A percentile compares a stretch with the other conserved stretches of the same genome.
These are phyloP conservation scores for Boleophthalmus pectinirostris DNA, from an alignment of 2,113 vertebrate species.

Conservation along the genomic window DNA sequence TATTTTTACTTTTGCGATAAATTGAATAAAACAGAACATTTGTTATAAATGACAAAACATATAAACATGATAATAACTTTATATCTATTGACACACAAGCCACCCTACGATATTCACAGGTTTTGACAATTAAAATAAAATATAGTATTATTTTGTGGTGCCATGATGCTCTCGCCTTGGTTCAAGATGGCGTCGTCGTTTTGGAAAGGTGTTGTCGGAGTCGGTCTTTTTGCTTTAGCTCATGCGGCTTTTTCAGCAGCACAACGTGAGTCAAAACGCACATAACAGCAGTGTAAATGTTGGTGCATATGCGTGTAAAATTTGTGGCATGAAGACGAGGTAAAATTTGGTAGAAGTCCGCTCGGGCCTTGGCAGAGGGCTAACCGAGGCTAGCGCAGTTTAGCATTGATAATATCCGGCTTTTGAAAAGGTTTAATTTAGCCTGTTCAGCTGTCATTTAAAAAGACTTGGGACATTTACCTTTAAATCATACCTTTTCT, in stretches of 20 bases:
- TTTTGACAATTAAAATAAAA: not conserved
- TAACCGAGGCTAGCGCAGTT: constrained; percentile 39
- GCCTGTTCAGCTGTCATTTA: not conserved
- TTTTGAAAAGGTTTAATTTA: not conserved
- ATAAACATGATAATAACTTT: not conserved
- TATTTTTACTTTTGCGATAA: not conserved
- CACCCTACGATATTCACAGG: not conserved
- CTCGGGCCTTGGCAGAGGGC: constrained; percentile 40
- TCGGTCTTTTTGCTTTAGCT: constrained; percentile 92
- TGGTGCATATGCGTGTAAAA: rapidly evolving
- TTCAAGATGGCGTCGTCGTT: constrained; percentile 88
- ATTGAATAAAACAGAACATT: not conserved
- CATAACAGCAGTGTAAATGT: too few species aligned
- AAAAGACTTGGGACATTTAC: not conserved
- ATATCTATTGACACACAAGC: not conserved
- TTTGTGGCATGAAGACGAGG: not conserved
- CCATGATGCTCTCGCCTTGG: constrained; percentile 24
- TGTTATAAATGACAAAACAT: not conserved
- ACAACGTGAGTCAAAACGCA: constrained; percentile 79
- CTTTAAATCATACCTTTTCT: not conserved
- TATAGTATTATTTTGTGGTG: not conserved
- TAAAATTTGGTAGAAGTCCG: not conserved
- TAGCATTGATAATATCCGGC: constrained; percentile 19
- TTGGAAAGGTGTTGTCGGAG: constrained; percentile 93
- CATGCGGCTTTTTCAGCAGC: constrained; percentile 96